Evolutionary conservation across 2,113 vertebrate species (phyloP).

Genomic region (Meriones unguiculatus): DNA sequence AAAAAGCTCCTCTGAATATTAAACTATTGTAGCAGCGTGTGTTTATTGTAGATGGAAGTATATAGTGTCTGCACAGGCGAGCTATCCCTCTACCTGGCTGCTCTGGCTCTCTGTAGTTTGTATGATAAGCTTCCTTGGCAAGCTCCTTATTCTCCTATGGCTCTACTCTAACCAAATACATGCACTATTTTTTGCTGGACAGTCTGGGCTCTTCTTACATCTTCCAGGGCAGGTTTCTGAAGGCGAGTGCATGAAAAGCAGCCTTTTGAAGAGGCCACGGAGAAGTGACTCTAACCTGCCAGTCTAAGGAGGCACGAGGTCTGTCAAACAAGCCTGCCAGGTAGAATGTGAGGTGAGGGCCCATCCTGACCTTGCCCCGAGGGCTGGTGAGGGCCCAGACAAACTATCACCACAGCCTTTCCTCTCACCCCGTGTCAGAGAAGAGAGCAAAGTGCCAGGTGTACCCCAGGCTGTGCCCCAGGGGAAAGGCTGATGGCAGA

Average conservation of each 20-base stretch:
- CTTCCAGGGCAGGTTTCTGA: not conserved
- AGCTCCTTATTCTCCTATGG: not conserved
- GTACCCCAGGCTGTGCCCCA: not conserved
- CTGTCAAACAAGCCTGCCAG: not conserved
- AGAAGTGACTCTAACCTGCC: not conserved
- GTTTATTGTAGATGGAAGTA: not conserved
- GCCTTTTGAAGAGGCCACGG: not conserved
- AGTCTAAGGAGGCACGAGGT: not conserved
- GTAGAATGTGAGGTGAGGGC: not conserved
- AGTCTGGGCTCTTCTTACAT: not conserved
- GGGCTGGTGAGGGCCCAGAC: not conserved
- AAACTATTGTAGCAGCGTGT: not conserved
- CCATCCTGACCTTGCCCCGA: not conserved
- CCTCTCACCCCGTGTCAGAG: not conserved
- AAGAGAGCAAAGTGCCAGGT: not conserved
- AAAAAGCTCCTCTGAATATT: not conserved
- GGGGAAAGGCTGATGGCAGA: not conserved
- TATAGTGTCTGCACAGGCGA: not conserved
- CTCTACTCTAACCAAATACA: not conserved
- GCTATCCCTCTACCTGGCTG: not conserved
- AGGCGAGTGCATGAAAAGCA: not conserved
- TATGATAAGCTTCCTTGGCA: not conserved
- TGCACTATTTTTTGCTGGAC: not conserved
- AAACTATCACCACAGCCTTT: not conserved
- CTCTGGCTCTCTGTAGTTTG: not conserved